Evolutionary conservation across 2,888 invertebrate species (phyloP).

Genomic region (Notocelia uddmanniana): DNA sequence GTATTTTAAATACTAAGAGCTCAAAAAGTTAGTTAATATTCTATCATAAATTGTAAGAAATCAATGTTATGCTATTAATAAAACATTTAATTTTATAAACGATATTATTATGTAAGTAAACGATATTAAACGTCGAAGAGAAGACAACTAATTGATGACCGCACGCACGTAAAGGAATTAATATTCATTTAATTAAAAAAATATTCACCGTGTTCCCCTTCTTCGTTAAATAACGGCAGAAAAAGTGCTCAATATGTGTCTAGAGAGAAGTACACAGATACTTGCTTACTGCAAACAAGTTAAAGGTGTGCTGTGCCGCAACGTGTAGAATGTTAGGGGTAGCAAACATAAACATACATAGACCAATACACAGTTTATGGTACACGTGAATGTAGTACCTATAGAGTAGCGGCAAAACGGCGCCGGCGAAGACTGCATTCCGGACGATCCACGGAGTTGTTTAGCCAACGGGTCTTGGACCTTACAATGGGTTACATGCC

Average conservation of each 20-base stretch:
- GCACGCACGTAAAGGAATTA: background rate
- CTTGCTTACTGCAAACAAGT: constrained; percentile 22
- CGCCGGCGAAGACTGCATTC: constrained; percentile 74
- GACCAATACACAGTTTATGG: constrained; percentile 49
- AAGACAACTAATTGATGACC: too few species aligned
- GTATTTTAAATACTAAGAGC: too few species aligned
- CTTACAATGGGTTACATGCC: constrained; percentile 59
- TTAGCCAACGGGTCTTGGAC: constrained; percentile 70
- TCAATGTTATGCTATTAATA: background rate
- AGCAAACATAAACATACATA: constrained; percentile 10
- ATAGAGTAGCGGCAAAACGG: constrained; percentile 60
- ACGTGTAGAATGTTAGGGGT: constrained; percentile 5
- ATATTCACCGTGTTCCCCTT: too few species aligned
- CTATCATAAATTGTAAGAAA: background rate
- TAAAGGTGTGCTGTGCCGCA: constrained; percentile 3
- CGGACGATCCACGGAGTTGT: constrained; percentile 61
- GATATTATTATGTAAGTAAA: constrained; percentile 7
- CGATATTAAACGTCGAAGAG: too few species aligned
- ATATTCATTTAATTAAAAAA: constrained; percentile 8
- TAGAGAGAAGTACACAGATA: background rate
- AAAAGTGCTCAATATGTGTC: constrained; percentile 9
- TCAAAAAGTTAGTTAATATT: background rate
- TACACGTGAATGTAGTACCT: constrained; percentile 52
- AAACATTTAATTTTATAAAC: background rate
- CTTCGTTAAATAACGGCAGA: background rate